Evolutionary conservation across 23 tunicate species (phyloP).

Genomic region (Ciona savignyi): DNA sequence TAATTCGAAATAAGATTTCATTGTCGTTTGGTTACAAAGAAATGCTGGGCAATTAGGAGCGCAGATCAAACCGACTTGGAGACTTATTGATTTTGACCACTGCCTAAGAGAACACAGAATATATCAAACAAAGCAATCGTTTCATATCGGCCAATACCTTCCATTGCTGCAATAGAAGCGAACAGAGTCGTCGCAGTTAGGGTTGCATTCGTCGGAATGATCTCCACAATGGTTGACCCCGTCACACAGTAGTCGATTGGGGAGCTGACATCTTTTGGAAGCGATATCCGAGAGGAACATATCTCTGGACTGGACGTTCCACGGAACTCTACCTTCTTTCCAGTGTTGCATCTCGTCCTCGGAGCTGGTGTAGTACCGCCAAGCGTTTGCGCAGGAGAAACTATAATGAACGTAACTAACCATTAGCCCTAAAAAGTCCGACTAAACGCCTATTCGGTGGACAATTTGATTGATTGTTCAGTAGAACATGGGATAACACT

Average conservation of each 20-base stretch:
- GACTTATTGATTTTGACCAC: neutral
- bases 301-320: neutral
- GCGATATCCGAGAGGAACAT: neutral
- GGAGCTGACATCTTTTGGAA: constrained; percentile 30
- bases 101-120: neutral
- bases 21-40: neutral
- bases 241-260: constrained; percentile 40
- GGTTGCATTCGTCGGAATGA: constrained; percentile 81
- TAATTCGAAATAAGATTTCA: neutral
- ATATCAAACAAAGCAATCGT: neutral
- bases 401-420: neutral
- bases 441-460: too few species aligned
- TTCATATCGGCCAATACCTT: constrained; percentile 13
- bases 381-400: constrained; percentile 20
- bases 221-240: constrained; percentile 90
- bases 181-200: constrained; percentile 13
- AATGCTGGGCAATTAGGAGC: neutral
- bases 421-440: too few species aligned
- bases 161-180: constrained; percentile 45
- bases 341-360: neutral
- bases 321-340: constrained; percentile 15
- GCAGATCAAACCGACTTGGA: neutral
- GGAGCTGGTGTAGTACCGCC: neutral
- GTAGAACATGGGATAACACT: too few species aligned
- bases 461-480: too few species aligned